Percentiles rank a stretch among this genome's conserved stretches.
Conservation (phyloP, 2,888 invertebrate species). For the Stegana nigrithorax region DNA sequence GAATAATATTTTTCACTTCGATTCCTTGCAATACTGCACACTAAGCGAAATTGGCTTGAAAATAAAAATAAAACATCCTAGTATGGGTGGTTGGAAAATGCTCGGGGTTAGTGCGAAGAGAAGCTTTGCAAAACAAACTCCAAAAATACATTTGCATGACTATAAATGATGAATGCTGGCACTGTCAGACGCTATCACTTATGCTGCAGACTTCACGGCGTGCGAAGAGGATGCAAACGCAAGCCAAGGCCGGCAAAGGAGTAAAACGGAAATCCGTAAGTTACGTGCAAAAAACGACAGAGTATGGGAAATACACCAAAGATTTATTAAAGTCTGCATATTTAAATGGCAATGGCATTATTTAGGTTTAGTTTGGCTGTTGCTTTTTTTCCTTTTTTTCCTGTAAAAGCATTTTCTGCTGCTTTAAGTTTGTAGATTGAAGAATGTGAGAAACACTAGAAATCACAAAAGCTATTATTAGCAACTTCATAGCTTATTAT, state of each 20-base stretch:
- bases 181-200: background rate
- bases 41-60: background rate
- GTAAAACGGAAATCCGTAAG: background rate
- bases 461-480: conserved; percentile 10
- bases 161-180: conserved; percentile 11
- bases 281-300: background rate
- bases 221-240: background rate
- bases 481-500: conserved; percentile 5
- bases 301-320: background rate
- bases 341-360: too few species aligned
- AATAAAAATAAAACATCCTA: background rate
- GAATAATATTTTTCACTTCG: background rate
- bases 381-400: too few species aligned
- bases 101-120: too few species aligned
- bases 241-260: background rate
- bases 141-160: conserved; percentile 7
- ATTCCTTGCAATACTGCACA: background rate
- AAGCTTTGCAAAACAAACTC: background rate
- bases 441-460: too few species aligned
- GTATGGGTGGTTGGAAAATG: too few species aligned
- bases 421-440: too few species aligned
- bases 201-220: background rate
- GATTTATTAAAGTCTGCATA: background rate
- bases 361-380: too few species aligned
- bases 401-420: too few species aligned